Conservation (phyloP, 2,888 invertebrate genomes). For the Agrotis exclamationis region DNA sequence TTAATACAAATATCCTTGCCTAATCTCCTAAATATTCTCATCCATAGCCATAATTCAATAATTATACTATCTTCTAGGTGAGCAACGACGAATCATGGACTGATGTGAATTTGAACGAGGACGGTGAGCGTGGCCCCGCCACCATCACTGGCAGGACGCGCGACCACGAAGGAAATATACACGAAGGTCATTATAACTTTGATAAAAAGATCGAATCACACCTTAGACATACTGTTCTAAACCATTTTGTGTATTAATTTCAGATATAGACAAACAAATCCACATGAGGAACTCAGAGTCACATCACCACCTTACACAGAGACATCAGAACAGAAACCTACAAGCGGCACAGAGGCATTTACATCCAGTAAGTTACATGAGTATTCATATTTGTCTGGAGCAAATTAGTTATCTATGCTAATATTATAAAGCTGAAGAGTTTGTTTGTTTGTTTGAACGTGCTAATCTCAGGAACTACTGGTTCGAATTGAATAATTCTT, state of each 20-base stretch:
- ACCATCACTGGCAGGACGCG: slow-evolving; percentile 90
- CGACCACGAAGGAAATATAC: slow-evolving; percentile 93
- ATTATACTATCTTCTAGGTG: slow-evolving; percentile 72
- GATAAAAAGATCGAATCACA: too few species aligned
- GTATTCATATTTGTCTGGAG: too few species aligned
- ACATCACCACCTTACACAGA: slow-evolving; percentile 82
- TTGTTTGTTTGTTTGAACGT: too few species aligned
- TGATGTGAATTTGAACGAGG: slow-evolving; percentile 97
- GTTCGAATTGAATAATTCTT: too few species aligned
- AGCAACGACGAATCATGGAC: slow-evolving; percentile 97
- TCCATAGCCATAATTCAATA: too few species aligned
- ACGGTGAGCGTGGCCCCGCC: slow-evolving; percentile 91
- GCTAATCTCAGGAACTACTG: too few species aligned
- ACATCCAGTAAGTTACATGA: slow-evolving; percentile 77
- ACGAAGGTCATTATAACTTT: slow-evolving; percentile 77
- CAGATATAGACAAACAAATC: slow-evolving; percentile 87
- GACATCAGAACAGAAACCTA: slow-evolving; percentile 82
- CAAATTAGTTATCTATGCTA: too few species aligned
- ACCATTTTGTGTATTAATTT: slow-evolving; percentile 29
- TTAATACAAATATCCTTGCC: too few species aligned
- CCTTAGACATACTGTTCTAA: too few species aligned
- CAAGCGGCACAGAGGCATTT: slow-evolving; percentile 86
- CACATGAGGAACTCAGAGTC: slow-evolving; percentile 84
- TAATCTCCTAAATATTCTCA: too few species aligned
- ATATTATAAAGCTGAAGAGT: too few species aligned